Percentiles rank a stretch among this genome's conserved stretches.
These are phyloP conservation scores for Cebus imitator DNA, from an alignment of 2,113 vertebrate genomes.

Conservation along the genomic window DNA sequence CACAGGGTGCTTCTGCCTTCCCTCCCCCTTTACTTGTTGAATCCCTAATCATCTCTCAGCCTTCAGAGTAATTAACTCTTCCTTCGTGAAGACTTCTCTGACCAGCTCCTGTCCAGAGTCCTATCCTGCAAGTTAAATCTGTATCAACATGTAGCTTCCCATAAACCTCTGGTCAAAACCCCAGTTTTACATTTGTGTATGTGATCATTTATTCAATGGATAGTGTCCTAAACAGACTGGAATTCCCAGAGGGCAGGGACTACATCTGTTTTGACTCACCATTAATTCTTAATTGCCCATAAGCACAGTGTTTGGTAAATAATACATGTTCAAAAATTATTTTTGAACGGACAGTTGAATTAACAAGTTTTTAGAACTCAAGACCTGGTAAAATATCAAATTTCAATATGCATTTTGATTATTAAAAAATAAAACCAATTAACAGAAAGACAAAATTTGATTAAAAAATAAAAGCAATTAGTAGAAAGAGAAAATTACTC, in stretches of 20 bases:
- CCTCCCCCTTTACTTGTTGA: neutral
- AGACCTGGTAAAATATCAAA: neutral
- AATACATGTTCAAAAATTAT: neutral
- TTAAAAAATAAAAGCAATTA: neutral
- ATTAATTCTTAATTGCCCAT: neutral
- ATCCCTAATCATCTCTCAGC: neutral
- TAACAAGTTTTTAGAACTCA: neutral
- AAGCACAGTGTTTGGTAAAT: neutral
- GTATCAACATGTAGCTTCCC: neutral
- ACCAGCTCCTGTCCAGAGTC: neutral
- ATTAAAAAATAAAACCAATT: neutral
- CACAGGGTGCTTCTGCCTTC: neutral
- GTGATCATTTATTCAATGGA: neutral
- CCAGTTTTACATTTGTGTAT: neutral
- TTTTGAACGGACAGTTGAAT: neutral
- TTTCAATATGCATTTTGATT: neutral
- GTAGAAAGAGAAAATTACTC: neutral
- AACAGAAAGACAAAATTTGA: neutral
- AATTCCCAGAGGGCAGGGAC: neutral
- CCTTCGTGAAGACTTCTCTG: neutral
- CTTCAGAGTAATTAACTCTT: neutral
- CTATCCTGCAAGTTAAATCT: neutral
- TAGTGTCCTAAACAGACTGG: neutral
- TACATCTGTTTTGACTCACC: neutral
- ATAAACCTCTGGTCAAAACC: neutral